Base-by-base conservation (phyloP, 2,888 invertebrate genomes). In the Baccha elongata region DNA sequence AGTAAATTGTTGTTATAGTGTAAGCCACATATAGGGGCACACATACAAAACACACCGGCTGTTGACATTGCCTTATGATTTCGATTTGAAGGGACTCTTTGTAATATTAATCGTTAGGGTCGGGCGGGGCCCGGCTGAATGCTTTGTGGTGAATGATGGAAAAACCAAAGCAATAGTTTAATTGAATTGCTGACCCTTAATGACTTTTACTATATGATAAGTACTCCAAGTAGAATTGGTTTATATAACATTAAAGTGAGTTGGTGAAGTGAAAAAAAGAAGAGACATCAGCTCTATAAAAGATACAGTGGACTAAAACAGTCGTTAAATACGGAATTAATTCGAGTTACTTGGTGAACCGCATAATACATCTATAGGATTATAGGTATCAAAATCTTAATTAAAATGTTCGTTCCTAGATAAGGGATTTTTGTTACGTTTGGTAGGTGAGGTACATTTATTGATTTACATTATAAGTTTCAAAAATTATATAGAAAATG, bases 31-130 rank as follows among this genome's bases (percentile, higher is more conserved):
- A n/a, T n/a, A 7, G 11, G 6, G 15, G 10, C 17, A 52, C 5
- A 23, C 11, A 52, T 11, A 58, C 40, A 58, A 37, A 48, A 64
- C 26, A 44, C 62, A 69, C 48, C 68, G 35, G 50, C 74, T 74
- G 48, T 74, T 80, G 74, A 80, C 80, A 80, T 50, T 74, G 64
- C 67, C 62, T 79, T 79, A 73, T 73, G 79, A 79, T 68, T 73
- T 48, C 62, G 40, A 67, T 48, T 62, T 32, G 15, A 65, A 46
- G 26, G 46, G 35, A 53, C 29, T 37, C 8, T 19, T 52, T 35
- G 23, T 23, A 23, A 4, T 19, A n/a, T 40, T 46, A 69, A 55
- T 35, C n/a, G 29, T 15, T 29, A 15, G 29, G 17, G 42, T 44
- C 3, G 17, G 19, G 7, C 46, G 21, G 17, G 11, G 17, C 13